These are phyloP conservation scores for Limnephilus auricula DNA, from an alignment of 2,888 invertebrate species.

Conservation along the genomic window DNA sequence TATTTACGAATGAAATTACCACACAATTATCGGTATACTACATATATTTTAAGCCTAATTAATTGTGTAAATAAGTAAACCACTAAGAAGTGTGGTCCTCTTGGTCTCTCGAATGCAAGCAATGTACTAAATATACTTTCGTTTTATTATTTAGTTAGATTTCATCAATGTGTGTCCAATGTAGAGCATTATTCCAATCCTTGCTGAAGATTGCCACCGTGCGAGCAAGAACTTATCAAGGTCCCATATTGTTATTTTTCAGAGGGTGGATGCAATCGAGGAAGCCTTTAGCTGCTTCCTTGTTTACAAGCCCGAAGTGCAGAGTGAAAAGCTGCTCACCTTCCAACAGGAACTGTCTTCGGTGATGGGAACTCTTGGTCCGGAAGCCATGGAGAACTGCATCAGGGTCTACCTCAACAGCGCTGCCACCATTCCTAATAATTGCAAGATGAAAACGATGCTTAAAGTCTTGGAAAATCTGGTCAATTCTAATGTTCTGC, in stretches of 20 bases:
- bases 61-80: neutral
- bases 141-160: neutral
- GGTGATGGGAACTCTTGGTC: slow-evolving; percentile 81
- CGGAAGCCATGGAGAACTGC: slow-evolving; percentile 86
- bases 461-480: slow-evolving; percentile 86
- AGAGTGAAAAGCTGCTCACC: slow-evolving; percentile 81
- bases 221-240: neutral
- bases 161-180: neutral
- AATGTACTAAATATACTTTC: neutral
- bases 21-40: too few relatives aligned
- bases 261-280: slow-evolving; percentile 91
- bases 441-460: slow-evolving; percentile 86
- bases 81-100: neutral
- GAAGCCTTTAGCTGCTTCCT: slow-evolving; percentile 94
- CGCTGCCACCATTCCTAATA: slow-evolving; percentile 85
- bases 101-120: neutral
- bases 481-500: slow-evolving; percentile 84
- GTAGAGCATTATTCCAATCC: neutral
- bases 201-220: neutral
- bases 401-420: slow-evolving; percentile 86
- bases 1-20: too few relatives aligned
- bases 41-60: too few relatives aligned
- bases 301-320: slow-evolving; percentile 85
- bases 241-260: slow-evolving; percentile 67
- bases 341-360: slow-evolving; percentile 84